Evolutionary conservation across 2,797 vertebrate genomes (phyloP).

Genomic region (Gallinago nigripennis): DNA sequence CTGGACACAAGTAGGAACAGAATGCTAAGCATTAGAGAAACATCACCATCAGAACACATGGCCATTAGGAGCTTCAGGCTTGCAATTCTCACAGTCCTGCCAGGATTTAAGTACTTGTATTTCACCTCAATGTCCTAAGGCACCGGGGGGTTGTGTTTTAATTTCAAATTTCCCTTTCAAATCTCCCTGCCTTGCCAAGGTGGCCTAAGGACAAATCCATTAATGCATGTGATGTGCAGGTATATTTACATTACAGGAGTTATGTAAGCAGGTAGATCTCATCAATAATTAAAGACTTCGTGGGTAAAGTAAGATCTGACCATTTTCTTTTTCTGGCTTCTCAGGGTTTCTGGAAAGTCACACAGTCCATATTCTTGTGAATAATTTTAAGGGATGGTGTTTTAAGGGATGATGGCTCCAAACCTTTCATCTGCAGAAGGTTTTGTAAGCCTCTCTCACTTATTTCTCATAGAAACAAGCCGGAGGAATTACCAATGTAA

Average conservation of each 20-base stretch:
- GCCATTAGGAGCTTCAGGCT: neutral
- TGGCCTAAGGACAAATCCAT: constrained; percentile 53
- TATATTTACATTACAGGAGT: neutral
- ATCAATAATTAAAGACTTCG: constrained; percentile 16
- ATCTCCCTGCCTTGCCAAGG: constrained; percentile 12
- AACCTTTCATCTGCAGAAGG: neutral
- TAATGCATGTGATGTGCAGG: neutral
- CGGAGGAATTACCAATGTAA: neutral
- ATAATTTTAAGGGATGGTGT: neutral
- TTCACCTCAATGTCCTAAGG: neutral
- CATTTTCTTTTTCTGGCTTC: neutral
- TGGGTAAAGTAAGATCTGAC: neutral
- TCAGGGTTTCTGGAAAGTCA: neutral
- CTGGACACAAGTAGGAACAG: neutral
- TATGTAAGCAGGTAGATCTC: constrained; percentile 18
- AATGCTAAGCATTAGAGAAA: constrained; percentile 4
- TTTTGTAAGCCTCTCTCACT: neutral
- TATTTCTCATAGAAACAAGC: neutral
- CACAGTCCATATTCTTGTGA: neutral
- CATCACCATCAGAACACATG: neutral
- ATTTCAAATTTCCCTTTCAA: constrained; percentile 27
- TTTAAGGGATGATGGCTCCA: neutral
- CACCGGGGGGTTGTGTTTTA: neutral
- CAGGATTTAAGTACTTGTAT: neutral
- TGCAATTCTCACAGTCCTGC: neutral